Evolutionary conservation across 2,113 vertebrate species (phyloP), one percentile per base, ranked within the genome.

Genomic region (Corythornis cristatus): DNA sequence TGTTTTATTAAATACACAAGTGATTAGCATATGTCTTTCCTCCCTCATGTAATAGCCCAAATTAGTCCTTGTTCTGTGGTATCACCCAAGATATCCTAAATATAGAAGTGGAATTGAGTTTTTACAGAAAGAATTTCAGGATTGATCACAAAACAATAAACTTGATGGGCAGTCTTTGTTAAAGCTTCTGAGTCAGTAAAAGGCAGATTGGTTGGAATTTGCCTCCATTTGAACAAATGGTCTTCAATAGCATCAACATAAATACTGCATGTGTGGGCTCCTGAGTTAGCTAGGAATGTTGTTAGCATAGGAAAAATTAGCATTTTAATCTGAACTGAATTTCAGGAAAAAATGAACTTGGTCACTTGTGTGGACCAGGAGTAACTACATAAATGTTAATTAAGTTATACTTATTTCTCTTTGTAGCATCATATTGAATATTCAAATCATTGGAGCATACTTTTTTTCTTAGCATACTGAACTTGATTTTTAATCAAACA

Each of bases 11-110:
- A 93, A 43, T 4, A 21, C 35, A 26, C 37, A 60, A 78, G 77
- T 83, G 76, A 73, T 89, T 92, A 40, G 70, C 92, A 28, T 90
- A 33, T 81, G 61, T 43, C 28, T 93, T 90, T 80, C 42, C 22
- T 92, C 18, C 53, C 33, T 86, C 50, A 25, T 28, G 8, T 62
- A 46, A 77, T 56, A 83, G 51, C 37, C 22, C 33, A 68, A 76
- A 15, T 20, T 88, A 46, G 25, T 83, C 53, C 46, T 76, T 64
- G 43, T 87, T 82, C 50, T 66, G 8, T 37, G 17, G 28, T 17
- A 42, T 88, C 4, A 18, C 54, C 23, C 11, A 37, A 46, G 37
- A 37, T 70, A 45, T 73, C n/a, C n/a, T 77, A 67, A 91, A 90
- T 58, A 50, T 19, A 43, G 35, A 79, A 88, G 31, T 64, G 31